Evolutionary conservation across 1,140 invertebrate genomes (phyloP).

Genomic region (Oryctes rhinoceros): DNA sequence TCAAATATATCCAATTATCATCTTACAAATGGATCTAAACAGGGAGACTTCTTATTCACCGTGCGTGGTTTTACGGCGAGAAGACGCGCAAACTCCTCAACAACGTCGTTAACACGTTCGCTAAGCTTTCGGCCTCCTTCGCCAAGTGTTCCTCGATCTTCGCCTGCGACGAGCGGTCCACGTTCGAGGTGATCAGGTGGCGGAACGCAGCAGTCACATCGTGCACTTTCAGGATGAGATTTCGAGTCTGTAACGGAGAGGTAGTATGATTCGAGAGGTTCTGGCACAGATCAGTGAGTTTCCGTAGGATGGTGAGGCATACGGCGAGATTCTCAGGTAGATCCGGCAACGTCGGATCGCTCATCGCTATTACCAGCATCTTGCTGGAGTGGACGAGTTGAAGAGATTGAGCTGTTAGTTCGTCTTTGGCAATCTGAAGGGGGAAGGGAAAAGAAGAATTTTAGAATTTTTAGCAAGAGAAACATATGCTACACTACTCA

Average conservation of each 20-base stretch:
- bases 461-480: no score
- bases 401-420: slow-evolving; percentile 80
- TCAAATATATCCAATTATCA: neutral
- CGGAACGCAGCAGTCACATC: slow-evolving; percentile 83
- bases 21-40: neutral
- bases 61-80: slow-evolving; percentile 65
- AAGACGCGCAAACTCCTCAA: slow-evolving; percentile 84
- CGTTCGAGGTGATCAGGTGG: slow-evolving; percentile 70
- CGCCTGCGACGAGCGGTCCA: slow-evolving; percentile 62
- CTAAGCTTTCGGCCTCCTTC: slow-evolving; percentile 80
- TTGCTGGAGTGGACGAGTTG: slow-evolving; percentile 86
- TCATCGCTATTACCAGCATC: slow-evolving; percentile 81
- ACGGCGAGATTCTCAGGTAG: slow-evolving; percentile 72
- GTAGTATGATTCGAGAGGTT: slow-evolving; percentile 77
- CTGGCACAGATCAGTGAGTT: slow-evolving; percentile 74
- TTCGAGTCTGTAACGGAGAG: slow-evolving; percentile 79
- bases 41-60: slow-evolving; percentile 41
- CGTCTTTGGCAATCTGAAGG: slow-evolving; percentile 73
- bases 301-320: slow-evolving; percentile 74
- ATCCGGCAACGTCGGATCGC: slow-evolving; percentile 67
- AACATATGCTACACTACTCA: no score
- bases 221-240: slow-evolving; percentile 80
- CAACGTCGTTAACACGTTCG: slow-evolving; percentile 80
- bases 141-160: slow-evolving; percentile 71
- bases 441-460: neutral